Evolutionary conservation across 53 echinoderm and acorn worm species (phyloP).

Genomic region (Echinarachnius parma): DNA sequence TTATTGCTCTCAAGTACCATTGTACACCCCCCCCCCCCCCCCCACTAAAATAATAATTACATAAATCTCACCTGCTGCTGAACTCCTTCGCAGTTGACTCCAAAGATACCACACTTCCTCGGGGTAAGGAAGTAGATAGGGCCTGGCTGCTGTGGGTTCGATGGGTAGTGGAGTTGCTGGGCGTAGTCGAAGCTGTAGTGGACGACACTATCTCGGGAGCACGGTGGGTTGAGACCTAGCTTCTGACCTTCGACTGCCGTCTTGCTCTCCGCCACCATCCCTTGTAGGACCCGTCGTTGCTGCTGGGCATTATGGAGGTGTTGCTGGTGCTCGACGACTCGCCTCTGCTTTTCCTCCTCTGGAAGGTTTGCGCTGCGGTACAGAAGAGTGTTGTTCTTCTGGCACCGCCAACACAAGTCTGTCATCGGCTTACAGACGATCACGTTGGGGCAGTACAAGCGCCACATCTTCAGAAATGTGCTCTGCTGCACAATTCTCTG

Average conservation of each 20-base stretch:
- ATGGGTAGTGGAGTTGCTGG: slow-evolving; percentile 40
- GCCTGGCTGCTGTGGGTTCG: slow-evolving; percentile 49
- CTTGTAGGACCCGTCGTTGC: no score
- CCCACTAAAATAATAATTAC: no score
- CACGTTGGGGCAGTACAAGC: slow-evolving; percentile 35
- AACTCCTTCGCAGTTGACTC: slow-evolving; percentile 44
- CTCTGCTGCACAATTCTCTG: slow-evolving; percentile 13
- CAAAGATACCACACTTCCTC: slow-evolving; percentile 54
- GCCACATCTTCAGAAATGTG: slow-evolving; percentile 50
- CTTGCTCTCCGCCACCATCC: no score
- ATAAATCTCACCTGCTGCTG: slow-evolving; percentile 38
- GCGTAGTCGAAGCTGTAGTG: slow-evolving; percentile 72
- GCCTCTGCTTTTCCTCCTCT: slow-evolving; percentile 25
- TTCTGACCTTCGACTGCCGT: neutral
- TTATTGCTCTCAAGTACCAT: no score
- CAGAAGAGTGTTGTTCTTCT: slow-evolving; percentile 11
- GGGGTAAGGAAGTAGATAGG: slow-evolving; percentile 47
- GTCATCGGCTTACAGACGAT: slow-evolving; percentile 31
- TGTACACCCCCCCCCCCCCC: no score
- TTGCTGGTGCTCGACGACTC: slow-evolving; percentile 31
- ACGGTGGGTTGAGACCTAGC: slow-evolving; percentile 31
- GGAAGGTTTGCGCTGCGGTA: neutral
- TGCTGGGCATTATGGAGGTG: slow-evolving; percentile 36
- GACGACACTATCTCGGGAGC: slow-evolving; percentile 12
- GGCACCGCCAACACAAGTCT: slow-evolving; percentile 45